These are phyloP conservation scores for Sylvicola cinctus DNA, from an alignment of 2,888 invertebrate species.

Conservation along the genomic window DNA sequence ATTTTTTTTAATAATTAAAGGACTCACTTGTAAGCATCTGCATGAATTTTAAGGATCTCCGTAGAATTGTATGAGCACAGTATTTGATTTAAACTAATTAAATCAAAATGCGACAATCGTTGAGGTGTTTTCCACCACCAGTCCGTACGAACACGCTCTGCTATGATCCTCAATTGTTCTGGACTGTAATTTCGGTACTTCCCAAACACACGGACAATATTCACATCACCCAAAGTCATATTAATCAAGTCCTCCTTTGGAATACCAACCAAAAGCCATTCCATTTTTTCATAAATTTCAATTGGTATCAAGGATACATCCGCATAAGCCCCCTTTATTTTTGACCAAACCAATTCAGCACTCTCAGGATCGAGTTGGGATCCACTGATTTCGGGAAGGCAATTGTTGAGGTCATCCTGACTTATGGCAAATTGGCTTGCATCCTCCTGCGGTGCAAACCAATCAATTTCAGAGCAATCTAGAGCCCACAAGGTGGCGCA, in stretches of 20 bases:
- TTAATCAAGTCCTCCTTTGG: conserved; percentile 28
- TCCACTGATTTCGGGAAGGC: too few relatives aligned
- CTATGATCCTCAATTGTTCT: conserved; percentile 25
- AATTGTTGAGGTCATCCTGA: too few relatives aligned
- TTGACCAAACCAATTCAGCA: too few relatives aligned
- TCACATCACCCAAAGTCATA: conserved; percentile 29
- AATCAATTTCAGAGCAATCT: too few relatives aligned
- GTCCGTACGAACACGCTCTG: conserved; percentile 28
- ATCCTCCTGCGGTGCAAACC: too few relatives aligned
- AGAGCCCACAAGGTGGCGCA: too few relatives aligned
- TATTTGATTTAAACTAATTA: conserved; percentile 31
- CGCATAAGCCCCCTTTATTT: too few relatives aligned
- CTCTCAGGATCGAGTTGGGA: too few relatives aligned
- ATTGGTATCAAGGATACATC: conserved; percentile 9
- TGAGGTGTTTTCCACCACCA: conserved; percentile 32
- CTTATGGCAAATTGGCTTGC: too few relatives aligned
- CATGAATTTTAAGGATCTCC: conserved; percentile 31
- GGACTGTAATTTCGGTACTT: conserved; percentile 25
- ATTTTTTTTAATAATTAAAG: too few relatives aligned
- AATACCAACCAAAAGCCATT: conserved; percentile 19
- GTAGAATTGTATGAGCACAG: conserved; percentile 33
- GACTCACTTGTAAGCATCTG: conserved; percentile 25
- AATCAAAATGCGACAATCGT: conserved; percentile 34
- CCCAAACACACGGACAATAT: conserved; percentile 34
- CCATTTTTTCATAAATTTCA: conserved; percentile 12